phyloP scores from a whole-genome alignment of 1,140 invertebrate species.

The Ridgeia piscesae region DNA sequence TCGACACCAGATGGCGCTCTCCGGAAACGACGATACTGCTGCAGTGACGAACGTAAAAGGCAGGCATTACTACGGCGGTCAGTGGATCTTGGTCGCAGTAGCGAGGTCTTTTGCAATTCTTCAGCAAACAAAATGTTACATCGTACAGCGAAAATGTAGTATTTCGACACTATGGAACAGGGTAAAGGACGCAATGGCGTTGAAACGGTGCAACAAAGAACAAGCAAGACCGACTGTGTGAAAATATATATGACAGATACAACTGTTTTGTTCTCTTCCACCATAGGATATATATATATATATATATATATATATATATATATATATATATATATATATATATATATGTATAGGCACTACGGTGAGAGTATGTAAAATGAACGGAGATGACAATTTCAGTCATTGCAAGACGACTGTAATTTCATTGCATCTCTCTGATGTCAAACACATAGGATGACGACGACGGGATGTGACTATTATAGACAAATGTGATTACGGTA shows the following conservation, averaged over 20 bases:
- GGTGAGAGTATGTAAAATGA: too few species aligned
- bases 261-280: neutral
- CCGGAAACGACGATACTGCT: neutral
- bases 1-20: neutral
- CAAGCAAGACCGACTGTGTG: neutral
- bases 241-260: neutral
- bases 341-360: too few species aligned
- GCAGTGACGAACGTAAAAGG: neutral
- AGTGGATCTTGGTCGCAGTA: neutral
- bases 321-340: too few species aligned
- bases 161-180: neutral
- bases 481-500: neutral
- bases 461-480: neutral
- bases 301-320: too few species aligned
- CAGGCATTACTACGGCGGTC: neutral
- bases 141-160: neutral
- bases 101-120: neutral
- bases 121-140: neutral
- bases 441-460: neutral
- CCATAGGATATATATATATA: too few species aligned
- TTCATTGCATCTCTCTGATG: neutral
- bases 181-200: neutral
- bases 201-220: neutral
- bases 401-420: neutral
- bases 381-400: too few species aligned